A percentile compares a stretch with the other conserved stretches of the same genome.
phyloP scores from a whole-genome alignment of 1,140 invertebrate genomes.

The Physella acuta region DNA sequence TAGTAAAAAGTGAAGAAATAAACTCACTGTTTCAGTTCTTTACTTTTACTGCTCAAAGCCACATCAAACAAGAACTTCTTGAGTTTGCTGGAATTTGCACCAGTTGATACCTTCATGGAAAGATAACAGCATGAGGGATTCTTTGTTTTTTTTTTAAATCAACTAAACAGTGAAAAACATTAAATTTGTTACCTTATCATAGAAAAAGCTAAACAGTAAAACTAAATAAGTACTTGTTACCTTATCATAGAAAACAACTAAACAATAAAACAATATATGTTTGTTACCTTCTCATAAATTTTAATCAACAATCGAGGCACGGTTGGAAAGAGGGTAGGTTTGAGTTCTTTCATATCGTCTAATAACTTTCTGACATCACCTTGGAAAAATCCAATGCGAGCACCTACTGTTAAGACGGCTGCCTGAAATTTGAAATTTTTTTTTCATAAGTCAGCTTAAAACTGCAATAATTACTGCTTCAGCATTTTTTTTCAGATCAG shows the following conservation, averaged over 20 bases:
- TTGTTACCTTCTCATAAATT: constrained; percentile 73
- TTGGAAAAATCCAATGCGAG: constrained; percentile 88
- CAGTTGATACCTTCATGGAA: constrained; percentile 47
- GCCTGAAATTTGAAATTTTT: constrained; percentile 31
- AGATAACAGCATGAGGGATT: too few species aligned
- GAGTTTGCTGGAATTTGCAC: constrained; percentile 41
- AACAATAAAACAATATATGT: too few species aligned
- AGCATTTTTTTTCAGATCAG: too few species aligned
- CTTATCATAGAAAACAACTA: constrained; percentile 10
- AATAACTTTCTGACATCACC: constrained; percentile 87
- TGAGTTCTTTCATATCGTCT: constrained; percentile 88
- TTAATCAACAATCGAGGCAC: constrained; percentile 92
- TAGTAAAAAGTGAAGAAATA: too few species aligned
- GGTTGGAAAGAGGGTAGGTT: constrained; percentile 91
- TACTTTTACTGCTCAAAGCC: constrained; percentile 47
- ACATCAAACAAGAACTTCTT: constrained; percentile 50
- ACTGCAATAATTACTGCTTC: not conserved
- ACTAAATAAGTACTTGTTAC: too few species aligned
- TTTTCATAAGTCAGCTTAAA: not conserved
- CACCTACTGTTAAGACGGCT: constrained; percentile 75
- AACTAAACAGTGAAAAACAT: too few species aligned
- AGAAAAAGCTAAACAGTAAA: too few species aligned
- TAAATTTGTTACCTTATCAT: too few species aligned
- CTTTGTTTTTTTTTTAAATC: too few species aligned
- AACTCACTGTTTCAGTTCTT: constrained; percentile 47